These are phyloP conservation scores for Coptodon bakossiorum DNA, from an alignment of 2,113 vertebrate genomes.

Conservation along the genomic window DNA sequence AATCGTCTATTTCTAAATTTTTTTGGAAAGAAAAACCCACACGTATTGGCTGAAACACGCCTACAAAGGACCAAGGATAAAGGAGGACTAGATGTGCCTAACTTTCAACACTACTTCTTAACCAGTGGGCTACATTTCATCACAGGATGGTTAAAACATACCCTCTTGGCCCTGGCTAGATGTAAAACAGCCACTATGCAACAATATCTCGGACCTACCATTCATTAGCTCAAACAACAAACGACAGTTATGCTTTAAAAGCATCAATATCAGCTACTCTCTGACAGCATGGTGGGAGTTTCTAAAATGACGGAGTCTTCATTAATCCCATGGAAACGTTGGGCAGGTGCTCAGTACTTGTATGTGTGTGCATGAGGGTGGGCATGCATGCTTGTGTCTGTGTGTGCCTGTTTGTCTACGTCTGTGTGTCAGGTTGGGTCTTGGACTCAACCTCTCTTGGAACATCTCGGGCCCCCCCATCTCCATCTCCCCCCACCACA, in stretches of 20 bases:
- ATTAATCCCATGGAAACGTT: background rate
- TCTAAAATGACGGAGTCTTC: background rate
- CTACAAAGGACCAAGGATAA: background rate
- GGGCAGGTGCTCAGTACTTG: background rate
- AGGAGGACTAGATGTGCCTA: background rate
- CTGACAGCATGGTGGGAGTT: background rate
- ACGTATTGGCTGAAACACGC: background rate
- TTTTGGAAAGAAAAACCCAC: background rate
- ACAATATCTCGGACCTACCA: background rate
- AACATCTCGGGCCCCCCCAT: background rate
- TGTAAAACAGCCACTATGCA: background rate
- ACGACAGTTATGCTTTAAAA: background rate
- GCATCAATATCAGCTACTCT: background rate
- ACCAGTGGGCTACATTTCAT: background rate
- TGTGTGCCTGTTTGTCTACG: background rate
- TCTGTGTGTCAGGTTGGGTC: background rate
- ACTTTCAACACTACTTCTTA: background rate
- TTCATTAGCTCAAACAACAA: background rate
- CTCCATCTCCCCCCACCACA: background rate
- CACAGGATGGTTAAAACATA: background rate
- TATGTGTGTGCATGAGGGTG: background rate
- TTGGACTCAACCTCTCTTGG: background rate
- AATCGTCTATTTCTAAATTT: fast-evolving
- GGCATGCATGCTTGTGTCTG: background rate
- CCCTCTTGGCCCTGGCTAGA: background rate